Percentiles rank a stretch among this genome's conserved stretches.
phyloP scores from a whole-genome alignment of 2,888 invertebrate genomes.

The Blera fallax region DNA sequence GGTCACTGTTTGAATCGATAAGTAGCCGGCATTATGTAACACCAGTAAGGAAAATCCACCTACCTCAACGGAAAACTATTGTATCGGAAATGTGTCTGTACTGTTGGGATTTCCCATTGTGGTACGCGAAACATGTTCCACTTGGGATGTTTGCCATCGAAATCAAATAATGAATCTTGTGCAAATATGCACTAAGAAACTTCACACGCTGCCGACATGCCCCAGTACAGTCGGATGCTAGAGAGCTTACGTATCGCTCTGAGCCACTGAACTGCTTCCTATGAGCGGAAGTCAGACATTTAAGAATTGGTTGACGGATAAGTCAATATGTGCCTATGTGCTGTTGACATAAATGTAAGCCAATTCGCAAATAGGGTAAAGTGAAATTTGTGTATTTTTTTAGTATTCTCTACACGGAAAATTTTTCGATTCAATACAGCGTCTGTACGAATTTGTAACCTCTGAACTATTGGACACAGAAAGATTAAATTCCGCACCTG shows the following conservation, averaged over 20 bases:
- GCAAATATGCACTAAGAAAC: slow-evolving; percentile 45
- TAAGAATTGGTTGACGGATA: not conserved
- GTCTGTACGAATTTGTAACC: too few relatives aligned
- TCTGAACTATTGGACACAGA: too few relatives aligned
- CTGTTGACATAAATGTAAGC: not conserved
- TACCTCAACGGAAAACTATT: not conserved
- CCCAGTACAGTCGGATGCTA: slow-evolving; percentile 5
- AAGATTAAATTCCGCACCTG: too few relatives aligned
- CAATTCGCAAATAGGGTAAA: too few relatives aligned
- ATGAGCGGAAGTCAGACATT: slow-evolving; percentile 43
- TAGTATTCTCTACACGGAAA: too few relatives aligned
- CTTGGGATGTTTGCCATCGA: slow-evolving; percentile 41
- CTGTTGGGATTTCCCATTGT: slow-evolving; percentile 50
- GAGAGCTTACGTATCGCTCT: not conserved
- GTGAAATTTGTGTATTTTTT: too few relatives aligned
- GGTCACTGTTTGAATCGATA: not conserved
- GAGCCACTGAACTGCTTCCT: not conserved
- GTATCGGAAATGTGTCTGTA: slow-evolving; percentile 15
- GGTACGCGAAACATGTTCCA: slow-evolving; percentile 42
- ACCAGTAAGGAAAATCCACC: slow-evolving; percentile 13
- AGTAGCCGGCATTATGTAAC: slow-evolving; percentile 9
- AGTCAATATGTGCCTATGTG: not conserved
- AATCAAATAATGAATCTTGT: slow-evolving; percentile 60
- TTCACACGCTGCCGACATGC: slow-evolving; percentile 49
- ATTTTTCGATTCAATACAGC: too few relatives aligned